Evolutionary conservation across 2,797 vertebrate genomes (phyloP).

Genomic region (Tokudaia tokunoshimensis): DNA sequence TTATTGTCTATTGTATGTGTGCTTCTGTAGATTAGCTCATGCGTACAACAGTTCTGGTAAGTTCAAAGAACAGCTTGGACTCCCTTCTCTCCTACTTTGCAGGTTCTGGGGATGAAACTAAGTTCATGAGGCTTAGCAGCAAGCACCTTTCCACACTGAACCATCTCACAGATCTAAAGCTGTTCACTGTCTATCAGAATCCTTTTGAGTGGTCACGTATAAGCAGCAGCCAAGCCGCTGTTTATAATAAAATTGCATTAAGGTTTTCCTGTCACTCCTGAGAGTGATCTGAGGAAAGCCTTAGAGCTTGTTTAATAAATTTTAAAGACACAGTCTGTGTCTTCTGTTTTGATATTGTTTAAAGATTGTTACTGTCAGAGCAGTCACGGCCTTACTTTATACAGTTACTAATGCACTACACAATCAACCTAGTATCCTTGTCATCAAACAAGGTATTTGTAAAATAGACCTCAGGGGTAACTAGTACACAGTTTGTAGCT

Average conservation of each 20-base stretch:
- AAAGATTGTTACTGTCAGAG: background rate
- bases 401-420: background rate
- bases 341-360: constrained; percentile 35
- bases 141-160: background rate
- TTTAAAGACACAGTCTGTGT: constrained; percentile 1
- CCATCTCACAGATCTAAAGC: background rate
- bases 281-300: background rate
- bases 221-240: constrained; percentile 1
- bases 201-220: background rate
- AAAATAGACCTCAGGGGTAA: background rate
- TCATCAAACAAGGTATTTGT: background rate
- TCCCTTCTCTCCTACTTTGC: background rate
- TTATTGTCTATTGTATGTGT: background rate
- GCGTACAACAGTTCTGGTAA: background rate
- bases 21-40: background rate
- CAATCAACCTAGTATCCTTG: background rate
- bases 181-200: constrained; percentile 24
- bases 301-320: background rate
- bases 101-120: background rate
- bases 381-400: background rate
- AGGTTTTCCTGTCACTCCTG: constrained; percentile 9
- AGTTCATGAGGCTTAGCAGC: background rate
- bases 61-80: background rate
- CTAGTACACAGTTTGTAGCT: background rate
- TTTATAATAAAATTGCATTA: constrained; percentile 31